A percentile compares a stretch with the other conserved stretches of the same genome.
These are phyloP conservation scores for Anas bahamensis DNA, from an alignment of 2,797 vertebrate species.

Conservation along the genomic window DNA sequence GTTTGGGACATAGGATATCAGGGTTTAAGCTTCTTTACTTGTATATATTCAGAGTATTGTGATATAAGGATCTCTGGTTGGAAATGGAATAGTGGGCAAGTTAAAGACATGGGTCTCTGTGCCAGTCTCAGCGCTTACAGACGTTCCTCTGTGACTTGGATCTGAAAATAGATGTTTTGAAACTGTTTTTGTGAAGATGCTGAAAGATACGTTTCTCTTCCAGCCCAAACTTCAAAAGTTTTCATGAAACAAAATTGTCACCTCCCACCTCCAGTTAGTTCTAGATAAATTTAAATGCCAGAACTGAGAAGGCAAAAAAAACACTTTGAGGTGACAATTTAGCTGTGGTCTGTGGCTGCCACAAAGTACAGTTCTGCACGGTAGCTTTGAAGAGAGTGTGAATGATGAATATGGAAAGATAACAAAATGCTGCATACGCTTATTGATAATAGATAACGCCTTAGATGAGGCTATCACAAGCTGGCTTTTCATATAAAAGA, in stretches of 20 bases:
- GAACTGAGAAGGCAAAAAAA: neutral
- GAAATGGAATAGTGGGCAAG: neutral
- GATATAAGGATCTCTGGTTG: neutral
- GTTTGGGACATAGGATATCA: neutral
- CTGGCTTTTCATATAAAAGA: neutral
- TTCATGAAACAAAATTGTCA: constrained; percentile 37
- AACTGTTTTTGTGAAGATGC: constrained; percentile 16
- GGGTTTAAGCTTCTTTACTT: neutral
- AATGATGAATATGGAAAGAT: neutral
- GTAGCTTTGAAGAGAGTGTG: neutral
- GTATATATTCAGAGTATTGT: neutral
- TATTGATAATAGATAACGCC: neutral
- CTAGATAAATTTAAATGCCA: constrained; percentile 22
- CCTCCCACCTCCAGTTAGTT: constrained; percentile 22
- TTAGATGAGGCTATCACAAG: neutral
- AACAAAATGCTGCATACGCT: neutral
- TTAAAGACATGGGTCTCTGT: neutral
- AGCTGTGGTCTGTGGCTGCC: neutral
- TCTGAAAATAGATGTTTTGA: constrained; percentile 28
- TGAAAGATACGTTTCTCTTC: neutral
- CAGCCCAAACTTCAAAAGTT: neutral
- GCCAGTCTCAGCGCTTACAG: neutral
- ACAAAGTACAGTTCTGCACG: neutral
- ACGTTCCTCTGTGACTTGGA: neutral
- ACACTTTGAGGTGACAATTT: neutral